Conservation (phyloP, 2,888 invertebrate species). For the Petrolisthes cinctipes region DNA sequence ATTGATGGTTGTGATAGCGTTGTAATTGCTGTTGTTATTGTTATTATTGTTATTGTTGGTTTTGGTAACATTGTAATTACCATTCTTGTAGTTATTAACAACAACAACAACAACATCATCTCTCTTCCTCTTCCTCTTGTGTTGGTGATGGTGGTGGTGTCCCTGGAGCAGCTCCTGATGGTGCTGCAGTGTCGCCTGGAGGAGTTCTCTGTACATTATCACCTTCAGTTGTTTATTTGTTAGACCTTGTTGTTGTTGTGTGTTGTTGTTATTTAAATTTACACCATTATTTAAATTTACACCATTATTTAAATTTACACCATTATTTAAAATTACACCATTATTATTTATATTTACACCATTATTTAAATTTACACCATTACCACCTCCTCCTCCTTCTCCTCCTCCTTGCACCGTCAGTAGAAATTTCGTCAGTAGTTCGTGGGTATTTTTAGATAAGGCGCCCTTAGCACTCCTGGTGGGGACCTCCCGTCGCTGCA, state of each 20-base stretch:
- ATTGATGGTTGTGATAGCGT: neutral
- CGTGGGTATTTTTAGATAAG: no score
- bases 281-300: no score
- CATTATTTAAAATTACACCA: no score
- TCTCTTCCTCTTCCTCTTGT: neutral
- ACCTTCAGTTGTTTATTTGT: neutral
- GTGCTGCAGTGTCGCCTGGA: conserved; percentile 10
- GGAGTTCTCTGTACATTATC: conserved; percentile 10
- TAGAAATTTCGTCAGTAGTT: neutral
- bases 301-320: no score
- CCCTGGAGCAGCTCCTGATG: neutral
- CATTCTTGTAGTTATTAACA: neutral
- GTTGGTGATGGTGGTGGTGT: neutral
- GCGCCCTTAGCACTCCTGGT: no score
- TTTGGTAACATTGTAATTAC: neutral
- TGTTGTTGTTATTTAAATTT: neutral
- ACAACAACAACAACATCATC: neutral
- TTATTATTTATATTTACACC: no score
- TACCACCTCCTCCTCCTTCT: no score
- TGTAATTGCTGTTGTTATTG: neutral
- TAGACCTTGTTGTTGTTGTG: neutral
- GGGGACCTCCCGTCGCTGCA: no score
- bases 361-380: no score
- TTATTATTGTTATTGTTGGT: neutral
- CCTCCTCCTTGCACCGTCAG: neutral